Evolutionary conservation across 2,888 invertebrate species (phyloP).

Genomic region (Cantharis nigra): DNA sequence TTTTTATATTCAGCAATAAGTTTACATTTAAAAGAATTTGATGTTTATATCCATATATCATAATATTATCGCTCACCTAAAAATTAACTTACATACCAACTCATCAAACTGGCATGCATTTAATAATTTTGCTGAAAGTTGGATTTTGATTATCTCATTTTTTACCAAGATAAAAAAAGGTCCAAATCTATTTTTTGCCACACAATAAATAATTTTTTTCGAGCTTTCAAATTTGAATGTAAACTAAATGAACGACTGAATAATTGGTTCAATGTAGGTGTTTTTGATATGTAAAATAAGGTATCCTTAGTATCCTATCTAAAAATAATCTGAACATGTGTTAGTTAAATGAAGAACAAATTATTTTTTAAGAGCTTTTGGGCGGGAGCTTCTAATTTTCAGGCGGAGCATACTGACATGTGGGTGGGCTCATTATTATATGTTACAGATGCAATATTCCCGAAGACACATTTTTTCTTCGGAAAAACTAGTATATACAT

Average conservation of each 20-base stretch:
- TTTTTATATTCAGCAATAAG: not conserved
- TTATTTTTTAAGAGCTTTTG: conserved; percentile 22
- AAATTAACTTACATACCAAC: not conserved
- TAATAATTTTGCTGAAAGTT: not conserved
- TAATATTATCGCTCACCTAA: not conserved
- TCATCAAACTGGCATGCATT: not conserved
- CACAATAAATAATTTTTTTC: not conserved
- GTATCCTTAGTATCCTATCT: not conserved
- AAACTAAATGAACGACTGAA: not conserved
- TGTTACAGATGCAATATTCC: conserved; percentile 14
- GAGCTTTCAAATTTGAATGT: not conserved
- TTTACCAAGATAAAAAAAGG: not conserved
- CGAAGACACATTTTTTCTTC: not conserved
- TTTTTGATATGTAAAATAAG: not conserved
- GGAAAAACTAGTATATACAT: not conserved
- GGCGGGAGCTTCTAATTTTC: conserved; percentile 28
- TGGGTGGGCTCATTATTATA: conserved; percentile 28
- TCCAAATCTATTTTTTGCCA: not conserved
- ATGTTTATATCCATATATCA: not conserved
- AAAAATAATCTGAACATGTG: not conserved
- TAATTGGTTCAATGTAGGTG: not conserved
- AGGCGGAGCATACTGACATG: conserved; percentile 35
- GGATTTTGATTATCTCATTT: not conserved
- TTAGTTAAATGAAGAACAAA: conserved; percentile 5
- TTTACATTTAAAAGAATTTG: not conserved